Base-by-base conservation (phyloP, 1,140 invertebrate genomes). In the Lepidostoma basale region DNA sequence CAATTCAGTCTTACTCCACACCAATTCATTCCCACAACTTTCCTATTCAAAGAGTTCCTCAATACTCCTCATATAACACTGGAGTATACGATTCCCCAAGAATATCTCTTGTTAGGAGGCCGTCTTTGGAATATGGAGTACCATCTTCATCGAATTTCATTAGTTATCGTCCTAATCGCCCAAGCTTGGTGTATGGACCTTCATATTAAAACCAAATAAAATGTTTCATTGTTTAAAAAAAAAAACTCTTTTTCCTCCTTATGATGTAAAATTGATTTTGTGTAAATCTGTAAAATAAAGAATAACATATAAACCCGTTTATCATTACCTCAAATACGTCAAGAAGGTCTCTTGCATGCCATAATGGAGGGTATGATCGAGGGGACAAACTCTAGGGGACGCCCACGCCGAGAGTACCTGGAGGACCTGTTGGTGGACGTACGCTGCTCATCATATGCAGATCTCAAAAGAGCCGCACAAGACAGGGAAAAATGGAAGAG, bases 121-220 rank as follows among this genome's bases (percentile, higher is more conserved):
- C 63, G 4, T 23, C 22, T 8, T 18, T 33, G 9, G 63, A 66
- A 44, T 66, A 66, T 44, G 63, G 63, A 66, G 12, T 36, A 25
- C 63, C 63, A 10, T 28, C 26, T 5, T 66, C 49, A 4, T 12
- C 63, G 20, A 44, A 56, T 23, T 18, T 42, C 2, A 33, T 25
- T 18, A 49, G 25, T 14, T 9, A 8, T 20, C 26, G 28, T 2
- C 25, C 63, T 5, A 49, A 33, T 6, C 30, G 45, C 1, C 62
- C 62, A 0, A 18, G 9, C 33, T 23, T 20, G 20, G 63, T 56
- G 9, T 66, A 66, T 26, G 63, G 63, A 56, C 22, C 39, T 3
- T 52, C 63, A 0, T 66, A 56, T 22, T 66, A 66, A 58, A 26
- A n/a, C n/a, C n/a, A n/a, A n/a, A n/a, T n/a, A n/a, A n/a, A n/a